Base-by-base conservation (phyloP, 2,888 invertebrate species). In the Punctoribates punctum region DNA sequence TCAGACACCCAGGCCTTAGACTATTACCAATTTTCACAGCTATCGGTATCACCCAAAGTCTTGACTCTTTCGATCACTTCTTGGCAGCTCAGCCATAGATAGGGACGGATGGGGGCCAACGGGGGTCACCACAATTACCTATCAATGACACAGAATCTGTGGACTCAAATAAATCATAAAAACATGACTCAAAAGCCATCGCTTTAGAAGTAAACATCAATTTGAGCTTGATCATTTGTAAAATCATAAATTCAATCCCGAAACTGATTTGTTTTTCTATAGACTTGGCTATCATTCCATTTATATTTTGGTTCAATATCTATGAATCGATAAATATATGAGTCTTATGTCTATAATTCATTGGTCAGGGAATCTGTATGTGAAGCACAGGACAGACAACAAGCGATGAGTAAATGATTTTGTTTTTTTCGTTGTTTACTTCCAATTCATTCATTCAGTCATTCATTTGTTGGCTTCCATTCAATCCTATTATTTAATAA, bases 1-100 rank as follows among this genome's bases (percentile, higher is more conserved):
- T n/a, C n/a, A n/a, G 67, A 67, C 42, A 67, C 67, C 67, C 67
- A 38, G 67, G 67, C n/a, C n/a, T n/a, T n/a, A n/a, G n/a, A n/a
- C n/a, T n/a, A n/a, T n/a, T n/a, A n/a, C n/a, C n/a, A n/a, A n/a
- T n/a, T n/a, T n/a, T n/a, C n/a, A n/a, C n/a, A n/a, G n/a, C n/a
- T n/a, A n/a, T n/a, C n/a, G n/a, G n/a, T n/a, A n/a, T n/a, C n/a
- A n/a, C n/a, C n/a, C n/a, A n/a, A n/a, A n/a, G n/a, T n/a, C n/a
- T n/a, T n/a, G n/a, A n/a, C n/a, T n/a, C n/a, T n/a, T n/a, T n/a
- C n/a, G n/a, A n/a, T n/a, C n/a, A n/a, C n/a, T n/a, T n/a, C n/a
- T n/a, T n/a, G n/a, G n/a, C n/a, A n/a, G n/a, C n/a, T n/a, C n/a
- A n/a, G n/a, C n/a, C n/a, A n/a, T n/a, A n/a, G n/a, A n/a, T n/a